Percentiles rank a stretch among this genome's conserved stretches.
phyloP scores from a whole-genome alignment of 1,140 invertebrate species.

The roundworm (Caenorhabditis elegans) region WBcel235 BX284604.4:6657501-6658000 shows the following conservation, averaged over 20 bases:
- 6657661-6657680: not conserved
- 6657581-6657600: not conserved
- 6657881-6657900: no score
- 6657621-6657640: not conserved
- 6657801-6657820: not conserved
- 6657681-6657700: not conserved
- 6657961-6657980: no score
- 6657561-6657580: no score
- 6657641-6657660: not conserved
- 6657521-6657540: no score
- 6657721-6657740: not conserved
- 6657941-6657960: no score
- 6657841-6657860: no score
- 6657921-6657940: no score
- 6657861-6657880: no score
- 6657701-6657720: not conserved
- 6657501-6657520: no score
- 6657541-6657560: no score
- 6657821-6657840: not conserved
- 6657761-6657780: slow-evolving; percentile 19
- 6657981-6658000: not conserved
- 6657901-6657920: no score
- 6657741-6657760: not conserved
- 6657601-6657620: not conserved
- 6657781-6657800: not conserved